Conservation (phyloP, 2,888 invertebrate species). For the Diaprepes abbreviatus region DNA sequence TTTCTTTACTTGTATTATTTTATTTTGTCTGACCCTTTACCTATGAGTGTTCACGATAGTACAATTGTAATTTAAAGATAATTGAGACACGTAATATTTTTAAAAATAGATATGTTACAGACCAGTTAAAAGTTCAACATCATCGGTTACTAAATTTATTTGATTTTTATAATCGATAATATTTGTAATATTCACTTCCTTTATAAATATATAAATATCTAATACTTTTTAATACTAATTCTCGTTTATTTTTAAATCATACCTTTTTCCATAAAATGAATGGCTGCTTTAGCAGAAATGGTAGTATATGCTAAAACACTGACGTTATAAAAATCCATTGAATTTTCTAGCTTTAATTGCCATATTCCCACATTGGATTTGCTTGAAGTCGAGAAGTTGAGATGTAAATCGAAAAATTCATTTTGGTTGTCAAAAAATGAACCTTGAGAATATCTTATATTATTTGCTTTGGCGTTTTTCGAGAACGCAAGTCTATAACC, state of each 20-base stretch:
- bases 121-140: too few species aligned
- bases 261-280: slow-evolving; percentile 44
- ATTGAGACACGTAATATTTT: too few species aligned
- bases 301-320: slow-evolving; percentile 59
- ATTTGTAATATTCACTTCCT: too few species aligned
- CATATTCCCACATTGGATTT: slow-evolving; percentile 59
- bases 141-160: too few species aligned
- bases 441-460: slow-evolving; percentile 65
- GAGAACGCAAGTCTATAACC: slow-evolving; percentile 70
- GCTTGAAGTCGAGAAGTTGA: slow-evolving; percentile 54
- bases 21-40: too few species aligned
- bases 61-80: too few species aligned
- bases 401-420: slow-evolving; percentile 54
- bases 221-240: too few species aligned
- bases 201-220: too few species aligned
- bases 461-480: slow-evolving; percentile 67
- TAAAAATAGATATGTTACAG: too few species aligned
- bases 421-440: slow-evolving; percentile 52
- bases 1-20: too few species aligned
- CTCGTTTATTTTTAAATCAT: slow-evolving; percentile 20
- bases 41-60: too few species aligned
- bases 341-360: slow-evolving; percentile 57
- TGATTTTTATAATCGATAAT: too few species aligned
- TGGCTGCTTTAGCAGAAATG: slow-evolving; percentile 52
- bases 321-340: slow-evolving; percentile 57